Evolutionary conservation across 2,888 invertebrate genomes (phyloP), one percentile per base, ranked within the genome.

Genomic region (Temnothorax rugatulus): DNA sequence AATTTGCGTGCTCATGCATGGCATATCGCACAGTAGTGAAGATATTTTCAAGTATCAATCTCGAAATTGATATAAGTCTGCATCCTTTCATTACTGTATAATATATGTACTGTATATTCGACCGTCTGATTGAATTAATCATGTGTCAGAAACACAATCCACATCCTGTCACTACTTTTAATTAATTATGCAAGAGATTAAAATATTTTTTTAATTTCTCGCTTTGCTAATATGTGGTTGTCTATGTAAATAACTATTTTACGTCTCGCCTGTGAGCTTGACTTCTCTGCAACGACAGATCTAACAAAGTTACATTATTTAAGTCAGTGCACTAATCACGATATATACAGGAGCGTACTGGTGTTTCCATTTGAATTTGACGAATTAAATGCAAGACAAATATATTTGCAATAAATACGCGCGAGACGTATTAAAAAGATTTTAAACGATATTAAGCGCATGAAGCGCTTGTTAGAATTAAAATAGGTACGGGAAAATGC

Each of bases 231-330:
- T 76, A 9, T 52, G n/a, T 25, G 29, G 41, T 18, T 63, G 7
- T 47, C 15, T 50, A n/a, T 52, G n/a, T 77, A 41, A 68, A 77
- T 77, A 76, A 25, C 4, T 18, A 64, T 25, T 41, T 66, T 52
- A 15, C n/a, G 11, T 18, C 15, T 25, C 13, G 13, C 13, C 8
- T 38, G 63, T 21, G 38, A 66, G 52, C 4, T 66, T 76, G 41
- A 76, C 7, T 13, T 68, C 29, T 68, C 13, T 41, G 47, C 34
- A 44, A 61, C 9, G 34, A 75, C 8, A 54, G 25, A 1, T 41
- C 54, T 68, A 68, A 54, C 29, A 66, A 77, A 25, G 52, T 25
- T n/a, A 44, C 4, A n/a, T 15, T 59, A 34, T 15, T 21, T 50
- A 47, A 63, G 11, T 52, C 18, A 52, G 2, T 41, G 5, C 34